These are phyloP conservation scores for Melozone crissalis DNA, from an alignment of 2,113 vertebrate species.

Conservation along the genomic window DNA sequence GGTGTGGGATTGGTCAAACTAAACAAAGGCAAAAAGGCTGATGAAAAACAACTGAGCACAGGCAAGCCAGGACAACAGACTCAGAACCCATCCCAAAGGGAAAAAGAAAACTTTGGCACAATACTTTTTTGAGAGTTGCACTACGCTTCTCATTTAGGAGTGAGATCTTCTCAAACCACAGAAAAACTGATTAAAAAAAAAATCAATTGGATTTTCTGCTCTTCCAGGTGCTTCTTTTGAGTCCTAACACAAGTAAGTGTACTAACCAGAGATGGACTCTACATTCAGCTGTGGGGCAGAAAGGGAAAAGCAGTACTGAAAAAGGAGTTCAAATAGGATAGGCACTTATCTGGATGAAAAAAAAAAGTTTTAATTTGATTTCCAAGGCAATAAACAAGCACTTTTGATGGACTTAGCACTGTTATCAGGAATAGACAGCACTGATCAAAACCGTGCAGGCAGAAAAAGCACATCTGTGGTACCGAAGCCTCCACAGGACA, in stretches of 20 bases:
- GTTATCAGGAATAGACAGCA: not conserved
- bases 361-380: not conserved
- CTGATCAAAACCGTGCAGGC: fast-evolving
- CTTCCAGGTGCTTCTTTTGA: not conserved
- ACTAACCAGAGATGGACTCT: not conserved
- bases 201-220: not conserved
- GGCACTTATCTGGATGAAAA: not conserved
- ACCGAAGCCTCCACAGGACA: not conserved
- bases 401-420: not conserved
- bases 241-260: not conserved
- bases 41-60: not conserved
- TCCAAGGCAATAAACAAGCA: not conserved
- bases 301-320: not conserved
- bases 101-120: not conserved
- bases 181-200: not conserved
- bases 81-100: not conserved
- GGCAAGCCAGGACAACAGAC: not conserved
- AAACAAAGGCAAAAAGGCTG: constrained; percentile 7
- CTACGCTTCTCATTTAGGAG: not conserved
- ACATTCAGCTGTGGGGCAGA: not conserved
- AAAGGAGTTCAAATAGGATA: not conserved
- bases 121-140: not conserved
- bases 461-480: not conserved
- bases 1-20: constrained; percentile 1
- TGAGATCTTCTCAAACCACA: not conserved